A percentile compares a stretch with the other conserved stretches of the same genome.
phyloP scores from a whole-genome alignment of 2,113 vertebrate species.

The Microtus oregoni region DNA sequence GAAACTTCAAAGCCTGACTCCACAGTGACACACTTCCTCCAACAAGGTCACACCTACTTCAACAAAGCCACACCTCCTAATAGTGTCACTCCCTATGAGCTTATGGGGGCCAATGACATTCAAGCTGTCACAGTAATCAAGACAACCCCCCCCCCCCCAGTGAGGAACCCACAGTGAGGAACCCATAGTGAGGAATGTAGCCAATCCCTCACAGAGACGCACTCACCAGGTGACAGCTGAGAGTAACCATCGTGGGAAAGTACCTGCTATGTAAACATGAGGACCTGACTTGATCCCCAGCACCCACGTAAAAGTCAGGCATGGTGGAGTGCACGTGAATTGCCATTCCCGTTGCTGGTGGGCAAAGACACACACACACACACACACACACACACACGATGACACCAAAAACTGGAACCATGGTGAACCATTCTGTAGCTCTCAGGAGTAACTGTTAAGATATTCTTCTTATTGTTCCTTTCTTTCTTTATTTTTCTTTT shows the following conservation, averaged over 20 bases:
- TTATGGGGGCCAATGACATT: neutral
- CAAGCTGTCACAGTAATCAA: neutral
- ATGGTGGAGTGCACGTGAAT: neutral
- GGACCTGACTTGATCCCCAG: neutral
- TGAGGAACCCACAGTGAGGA: neutral
- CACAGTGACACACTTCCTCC: neutral
- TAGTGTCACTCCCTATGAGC: too few relatives aligned
- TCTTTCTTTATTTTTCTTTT: neutral
- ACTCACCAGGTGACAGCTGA: neutral
- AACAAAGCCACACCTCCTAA: neutral
- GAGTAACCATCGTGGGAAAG: neutral
- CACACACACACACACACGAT: neutral
- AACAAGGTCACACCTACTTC: neutral
- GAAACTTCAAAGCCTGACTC: neutral
- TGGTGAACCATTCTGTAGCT: neutral
- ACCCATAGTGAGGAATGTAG: neutral
- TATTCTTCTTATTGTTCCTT: neutral
- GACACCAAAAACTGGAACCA: neutral
- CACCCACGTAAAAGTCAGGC: neutral
- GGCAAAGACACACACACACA: neutral
- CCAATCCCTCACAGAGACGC: neutral
- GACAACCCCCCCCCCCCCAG: neutral
- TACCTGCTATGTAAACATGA: neutral
- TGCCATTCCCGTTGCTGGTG: neutral
- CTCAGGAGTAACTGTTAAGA: neutral